A percentile compares a stretch with the other conserved stretches of the same genome.
Evolutionary conservation across 92 coral and sea anemone genomes (phyloP).

Genomic region (Epizoanthus scotinus): DNA sequence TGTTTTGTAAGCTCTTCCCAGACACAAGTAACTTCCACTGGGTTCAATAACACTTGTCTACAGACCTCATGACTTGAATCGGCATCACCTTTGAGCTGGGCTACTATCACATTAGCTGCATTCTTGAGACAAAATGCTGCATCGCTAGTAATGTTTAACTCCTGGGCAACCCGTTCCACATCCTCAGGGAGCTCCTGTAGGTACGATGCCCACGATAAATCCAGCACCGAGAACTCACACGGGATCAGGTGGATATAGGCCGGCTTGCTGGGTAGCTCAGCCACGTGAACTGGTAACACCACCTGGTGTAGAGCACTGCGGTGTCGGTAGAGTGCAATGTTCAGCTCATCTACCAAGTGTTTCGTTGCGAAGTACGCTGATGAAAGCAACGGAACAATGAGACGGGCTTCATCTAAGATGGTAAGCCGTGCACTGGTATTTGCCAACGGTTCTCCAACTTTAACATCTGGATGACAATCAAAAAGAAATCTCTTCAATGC

Average conservation of each 20-base stretch:
- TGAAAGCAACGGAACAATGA: conserved; percentile 74
- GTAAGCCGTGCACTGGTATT: conserved; percentile 73
- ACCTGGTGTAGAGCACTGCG: conserved; percentile 64
- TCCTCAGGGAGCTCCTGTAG: conserved; percentile 10
- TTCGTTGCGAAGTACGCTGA: conserved; percentile 63
- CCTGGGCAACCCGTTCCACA: conserved; percentile 40
- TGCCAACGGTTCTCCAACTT: conserved; percentile 55
- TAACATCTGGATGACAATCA: conserved; percentile 50
- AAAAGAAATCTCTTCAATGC: conserved; percentile 68
- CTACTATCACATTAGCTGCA: conserved; percentile 50
- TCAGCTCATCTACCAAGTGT: conserved; percentile 88
- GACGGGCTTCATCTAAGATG: conserved; percentile 73
- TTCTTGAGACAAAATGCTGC: conserved; percentile 56
- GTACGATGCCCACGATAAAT: conserved; percentile 55
- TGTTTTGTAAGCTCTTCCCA: conserved; percentile 48
- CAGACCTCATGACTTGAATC: conserved; percentile 3
- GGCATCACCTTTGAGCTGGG: conserved; percentile 33
- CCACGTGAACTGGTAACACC: conserved; percentile 67
- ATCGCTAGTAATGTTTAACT: conserved; percentile 29
- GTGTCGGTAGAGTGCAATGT: conserved; percentile 87
- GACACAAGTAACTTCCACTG: conserved; percentile 53
- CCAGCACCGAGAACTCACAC: conserved; percentile 63
- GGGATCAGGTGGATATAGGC: conserved; percentile 80
- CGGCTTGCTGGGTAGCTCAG: conserved; percentile 73
- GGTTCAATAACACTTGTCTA: conserved; percentile 65